Evolutionary conservation across 2,113 vertebrate species (phyloP), one percentile per base, ranked within the genome.

Genomic region (Cynoglossus semilaevis): DNA sequence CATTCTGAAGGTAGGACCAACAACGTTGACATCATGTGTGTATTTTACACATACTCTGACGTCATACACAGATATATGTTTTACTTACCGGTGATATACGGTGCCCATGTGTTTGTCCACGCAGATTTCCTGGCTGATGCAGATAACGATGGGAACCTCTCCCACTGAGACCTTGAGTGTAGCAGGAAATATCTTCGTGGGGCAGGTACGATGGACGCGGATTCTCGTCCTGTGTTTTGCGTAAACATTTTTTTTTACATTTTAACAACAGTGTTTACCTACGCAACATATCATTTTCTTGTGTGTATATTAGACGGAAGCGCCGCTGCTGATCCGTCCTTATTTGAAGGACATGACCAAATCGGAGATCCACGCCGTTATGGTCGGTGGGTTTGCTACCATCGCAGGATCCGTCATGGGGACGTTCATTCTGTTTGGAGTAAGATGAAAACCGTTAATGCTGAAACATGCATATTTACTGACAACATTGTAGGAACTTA

Each of bases 161-260:
- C 70, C 95, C 67, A 93, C 94, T 0, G 96, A 98, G 83, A 94
- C 96, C 12, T 84, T 99, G 70, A 97, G 94, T 8, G 94, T 97
- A 63, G 95, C 95, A 2, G 96, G 96, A 43, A 99, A 96, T 76
- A 94, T 98, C 86, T 99, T 99, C 51, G 92, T 98, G 74, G 95
- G 96, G 40, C 95, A 95, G 95, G 97, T 99, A 90, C 11, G 46
- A 3, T 17, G 13, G 2, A 15, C 34, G 42, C 22, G 6, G 22
- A 6, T 29, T 29, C 22, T 29, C 22, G 22, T 29, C 13, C 16
- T 19, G 13, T 29, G 12, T 9, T 37, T 19, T 48, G 12, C 38
- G 4, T 45, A 3, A 38, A 38, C 9, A 18, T 34, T 35, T 52
- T 34, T 2, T 9, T 6, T 37, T 50, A 2, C 12, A 0, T 37